Conservation (phyloP, 2,888 invertebrate genomes). For the Andrena minutula region DNA sequence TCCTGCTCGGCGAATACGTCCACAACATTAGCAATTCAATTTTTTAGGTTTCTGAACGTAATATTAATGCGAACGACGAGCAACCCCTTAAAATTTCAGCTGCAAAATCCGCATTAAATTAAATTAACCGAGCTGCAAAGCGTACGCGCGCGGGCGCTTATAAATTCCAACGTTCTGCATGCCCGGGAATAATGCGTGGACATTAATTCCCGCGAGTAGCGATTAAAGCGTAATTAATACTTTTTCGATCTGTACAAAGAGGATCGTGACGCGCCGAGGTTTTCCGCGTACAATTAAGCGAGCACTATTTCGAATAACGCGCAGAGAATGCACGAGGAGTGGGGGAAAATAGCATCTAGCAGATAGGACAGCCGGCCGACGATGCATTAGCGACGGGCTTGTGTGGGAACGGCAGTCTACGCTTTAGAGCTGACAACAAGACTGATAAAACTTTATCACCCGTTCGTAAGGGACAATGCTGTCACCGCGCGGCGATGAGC, state of each 20-base stretch:
- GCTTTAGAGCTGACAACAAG: constrained; percentile 70
- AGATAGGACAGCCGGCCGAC: constrained; percentile 72
- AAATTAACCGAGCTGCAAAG: constrained; percentile 21
- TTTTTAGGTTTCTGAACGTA: constrained; percentile 55
- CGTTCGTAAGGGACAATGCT: constrained; percentile 64
- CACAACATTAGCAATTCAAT: constrained; percentile 69
- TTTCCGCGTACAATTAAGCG: neutral
- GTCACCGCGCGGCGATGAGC: constrained; percentile 32
- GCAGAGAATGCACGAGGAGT: constrained; percentile 29
- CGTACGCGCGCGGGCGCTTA: neutral
- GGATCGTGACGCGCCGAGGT: neutral
- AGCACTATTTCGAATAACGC: constrained; percentile 5
- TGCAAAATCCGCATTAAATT: constrained; percentile 23
- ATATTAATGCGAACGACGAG: constrained; percentile 52
- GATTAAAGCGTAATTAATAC: neutral
- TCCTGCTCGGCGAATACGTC: constrained; percentile 65
- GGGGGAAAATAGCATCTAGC: constrained; percentile 63
- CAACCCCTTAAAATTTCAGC: constrained; percentile 26
- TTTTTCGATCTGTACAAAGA: neutral
- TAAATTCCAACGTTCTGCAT: neutral
- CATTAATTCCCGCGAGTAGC: neutral
- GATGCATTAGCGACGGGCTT: constrained; percentile 74
- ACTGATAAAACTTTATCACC: constrained; percentile 75
- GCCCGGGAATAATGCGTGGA: neutral
- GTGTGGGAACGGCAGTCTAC: constrained; percentile 46